phyloP scores from a whole-genome alignment of 2,797 vertebrate genomes.

The Alectoris magna region DNA sequence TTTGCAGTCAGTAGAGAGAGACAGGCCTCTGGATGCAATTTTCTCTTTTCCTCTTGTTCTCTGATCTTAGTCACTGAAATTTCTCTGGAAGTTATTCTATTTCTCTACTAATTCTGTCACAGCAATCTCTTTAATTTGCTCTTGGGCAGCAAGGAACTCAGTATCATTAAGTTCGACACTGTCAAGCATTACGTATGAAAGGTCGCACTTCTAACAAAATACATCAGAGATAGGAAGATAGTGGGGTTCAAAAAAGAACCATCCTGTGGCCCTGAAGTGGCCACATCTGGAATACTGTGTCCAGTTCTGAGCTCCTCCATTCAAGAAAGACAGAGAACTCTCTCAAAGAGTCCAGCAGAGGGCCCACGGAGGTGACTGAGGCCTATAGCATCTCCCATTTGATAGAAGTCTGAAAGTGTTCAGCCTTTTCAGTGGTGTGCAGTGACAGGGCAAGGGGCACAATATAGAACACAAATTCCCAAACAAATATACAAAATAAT shows the following conservation, averaged over 20 bases:
- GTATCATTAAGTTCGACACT: slow-evolving; percentile 7
- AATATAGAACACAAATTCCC: too few species aligned
- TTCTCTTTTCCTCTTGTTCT: neutral
- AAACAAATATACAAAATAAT: too few species aligned
- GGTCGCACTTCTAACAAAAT: neutral
- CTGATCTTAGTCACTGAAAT: slow-evolving; percentile 16
- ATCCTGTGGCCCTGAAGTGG: neutral
- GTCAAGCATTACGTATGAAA: neutral
- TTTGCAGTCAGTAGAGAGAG: neutral
- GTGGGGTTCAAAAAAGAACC: neutral
- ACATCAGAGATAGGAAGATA: neutral
- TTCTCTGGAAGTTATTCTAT: slow-evolving; percentile 44
- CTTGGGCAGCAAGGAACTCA: slow-evolving; percentile 29
- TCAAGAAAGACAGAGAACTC: too few species aligned
- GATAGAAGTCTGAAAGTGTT: too few species aligned
- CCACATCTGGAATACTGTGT: too few species aligned
- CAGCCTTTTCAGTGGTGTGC: too few species aligned
- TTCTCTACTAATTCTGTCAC: slow-evolving; percentile 26
- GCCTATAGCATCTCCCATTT: too few species aligned
- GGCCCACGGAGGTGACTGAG: too few species aligned
- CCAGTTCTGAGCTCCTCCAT: too few species aligned
- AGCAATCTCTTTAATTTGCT: slow-evolving; percentile 38
- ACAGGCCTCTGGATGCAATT: neutral
- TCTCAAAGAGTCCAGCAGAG: too few species aligned
- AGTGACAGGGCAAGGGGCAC: too few species aligned